Conservation (phyloP, 1,140 invertebrate species). For the Euwallacea fornicatus region DNA sequence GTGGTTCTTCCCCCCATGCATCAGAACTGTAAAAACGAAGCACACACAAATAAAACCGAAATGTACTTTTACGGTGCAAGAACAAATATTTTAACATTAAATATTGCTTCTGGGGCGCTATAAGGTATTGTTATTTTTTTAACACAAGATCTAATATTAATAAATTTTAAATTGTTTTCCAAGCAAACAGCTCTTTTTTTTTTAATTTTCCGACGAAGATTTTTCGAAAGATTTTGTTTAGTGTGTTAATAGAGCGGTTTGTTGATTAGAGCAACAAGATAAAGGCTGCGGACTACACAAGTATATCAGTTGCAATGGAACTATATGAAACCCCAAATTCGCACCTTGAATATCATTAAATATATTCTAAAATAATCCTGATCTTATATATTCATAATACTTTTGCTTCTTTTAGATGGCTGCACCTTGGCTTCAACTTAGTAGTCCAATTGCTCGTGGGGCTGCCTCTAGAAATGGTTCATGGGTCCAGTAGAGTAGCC, state of each 20-base stretch:
- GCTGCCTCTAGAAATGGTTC: constrained; percentile 95
- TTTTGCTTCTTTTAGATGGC: constrained; percentile 70
- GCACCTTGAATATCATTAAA: too few species aligned
- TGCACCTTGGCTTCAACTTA: constrained; percentile 93
- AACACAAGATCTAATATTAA: neutral
- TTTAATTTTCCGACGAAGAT: too few species aligned
- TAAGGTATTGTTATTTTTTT: constrained; percentile 8
- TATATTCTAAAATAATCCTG: too few species aligned
- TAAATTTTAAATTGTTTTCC: constrained; percentile 12
- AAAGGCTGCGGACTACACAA: too few species aligned
- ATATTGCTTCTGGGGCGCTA: constrained; percentile 1
- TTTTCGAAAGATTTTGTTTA: neutral
- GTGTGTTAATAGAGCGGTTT: neutral
- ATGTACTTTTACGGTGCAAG: neutral
- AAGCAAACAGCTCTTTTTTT: neutral
- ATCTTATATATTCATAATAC: neutral
- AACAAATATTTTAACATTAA: constrained; percentile 8
- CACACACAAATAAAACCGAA: too few species aligned
- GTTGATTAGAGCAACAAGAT: too few species aligned
- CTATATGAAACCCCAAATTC: too few species aligned
- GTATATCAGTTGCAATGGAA: too few species aligned
- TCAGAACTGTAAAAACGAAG: too few species aligned
- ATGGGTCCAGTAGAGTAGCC: constrained; percentile 84
- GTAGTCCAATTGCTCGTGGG: constrained; percentile 89
- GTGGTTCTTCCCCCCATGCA: too few species aligned